Percentiles rank a stretch among this genome's conserved stretches.
Conservation (phyloP, 2,888 invertebrate genomes). For the Candidula unifasciata region DNA sequence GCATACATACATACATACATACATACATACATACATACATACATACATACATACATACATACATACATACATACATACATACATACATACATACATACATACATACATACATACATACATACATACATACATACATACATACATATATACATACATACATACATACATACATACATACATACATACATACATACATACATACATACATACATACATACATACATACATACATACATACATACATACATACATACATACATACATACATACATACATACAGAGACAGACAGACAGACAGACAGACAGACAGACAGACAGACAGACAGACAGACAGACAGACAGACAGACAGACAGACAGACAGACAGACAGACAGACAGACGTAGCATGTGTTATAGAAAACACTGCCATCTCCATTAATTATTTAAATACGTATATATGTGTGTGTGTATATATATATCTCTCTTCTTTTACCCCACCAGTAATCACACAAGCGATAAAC, state of each 20-base stretch:
- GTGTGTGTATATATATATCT: no score
- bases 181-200: conserved; percentile 32
- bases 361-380: no score
- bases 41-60: conserved; percentile 31
- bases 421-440: no score
- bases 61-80: not conserved
- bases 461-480: no score
- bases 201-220: conserved; percentile 7
- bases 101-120: conserved; percentile 13
- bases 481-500: no score
- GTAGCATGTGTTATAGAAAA: no score
- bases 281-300: not conserved
- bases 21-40: not conserved
- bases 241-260: conserved; percentile 32
- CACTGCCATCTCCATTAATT: no score
- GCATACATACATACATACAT: conserved; percentile 6
- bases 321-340: no score
- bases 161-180: conserved; percentile 42
- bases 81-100: not conserved
- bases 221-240: conserved; percentile 38
- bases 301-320: no score
- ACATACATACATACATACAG: conserved; percentile 15
- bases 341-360: no score
- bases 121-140: not conserved
- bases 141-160: conserved; percentile 33